Evolutionary conservation across 1,140 invertebrate genomes (phyloP), one percentile per base, ranked within the genome.

Genomic region (Lucilia sericata): DNA sequence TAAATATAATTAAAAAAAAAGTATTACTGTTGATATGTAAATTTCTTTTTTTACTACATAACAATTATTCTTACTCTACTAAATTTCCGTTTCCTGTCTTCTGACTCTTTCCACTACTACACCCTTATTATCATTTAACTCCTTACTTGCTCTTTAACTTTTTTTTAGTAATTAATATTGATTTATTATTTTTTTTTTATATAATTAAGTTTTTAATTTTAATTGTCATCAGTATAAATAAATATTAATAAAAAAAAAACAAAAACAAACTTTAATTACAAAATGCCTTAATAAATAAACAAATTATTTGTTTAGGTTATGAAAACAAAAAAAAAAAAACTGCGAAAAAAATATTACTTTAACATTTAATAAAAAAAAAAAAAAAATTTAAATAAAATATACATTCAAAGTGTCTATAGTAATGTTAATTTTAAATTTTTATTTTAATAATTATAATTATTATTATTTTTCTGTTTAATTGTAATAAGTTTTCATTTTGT

Each of bases 401-500:
- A 70, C 65, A 70, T 21, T 21, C 17, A 70, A 70, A 70, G n/a
- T 21, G 19, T 21, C 17, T 70, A 70, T 21, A 70, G 19, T 55
- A 19, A 70, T 60, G 13, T 60, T 60, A 60, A 60, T 60, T 60
- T 60, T 60, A 17, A 30, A 17, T 60, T 60, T 60, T 60, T 60
- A n/a, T n/a, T 60, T 17, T 60, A 60, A 60, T 17, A 17, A 30
- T n/a, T 60, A n/a, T 60, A 14, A 60, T n/a, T 60, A n/a, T 60
- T 60, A 25, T 21, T 70, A 70, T 21, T 70, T 65, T 70, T 21
- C 19, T 70, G n/a, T 21, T 21, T 70, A 70, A 21, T 70, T 21
- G 19, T n/a, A 70, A 70, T 70, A 70, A 70, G n/a, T 21, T 70
- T 70, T 21, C n/a, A 70, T 21, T 70, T 70, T 70, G 65, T 70